Percentiles rank a stretch among this genome's conserved stretches.
These are phyloP conservation scores for Drosophila sechellia DNA, from an alignment of 1,140 invertebrate genomes.

Conservation along the genomic window DNA sequence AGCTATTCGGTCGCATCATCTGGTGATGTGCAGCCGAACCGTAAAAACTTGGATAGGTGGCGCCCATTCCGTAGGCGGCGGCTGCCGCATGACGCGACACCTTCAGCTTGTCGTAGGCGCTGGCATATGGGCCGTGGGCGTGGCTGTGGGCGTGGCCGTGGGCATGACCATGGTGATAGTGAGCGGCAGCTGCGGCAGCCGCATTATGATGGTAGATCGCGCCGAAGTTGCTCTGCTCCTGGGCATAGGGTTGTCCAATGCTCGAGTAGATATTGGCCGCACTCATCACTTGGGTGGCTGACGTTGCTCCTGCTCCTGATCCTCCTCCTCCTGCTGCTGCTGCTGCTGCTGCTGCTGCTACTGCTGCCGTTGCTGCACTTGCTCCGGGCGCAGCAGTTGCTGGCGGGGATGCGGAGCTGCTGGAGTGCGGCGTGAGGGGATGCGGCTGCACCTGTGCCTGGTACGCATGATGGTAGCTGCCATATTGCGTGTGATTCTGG, in stretches of 20 bases:
- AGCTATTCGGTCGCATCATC: slow-evolving; percentile 81
- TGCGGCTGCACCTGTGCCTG: slow-evolving; percentile 54
- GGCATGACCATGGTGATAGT: slow-evolving; percentile 61
- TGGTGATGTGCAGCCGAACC: slow-evolving; percentile 76
- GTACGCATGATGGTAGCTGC: slow-evolving; percentile 55
- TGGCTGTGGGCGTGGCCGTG: slow-evolving; percentile 63
- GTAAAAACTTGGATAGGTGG: slow-evolving; percentile 79
- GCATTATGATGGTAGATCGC: slow-evolving; percentile 85
- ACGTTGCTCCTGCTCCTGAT: slow-evolving; percentile 4
- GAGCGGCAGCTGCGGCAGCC: slow-evolving; percentile 45
- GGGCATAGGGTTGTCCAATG: slow-evolving; percentile 84
- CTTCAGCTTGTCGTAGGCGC: slow-evolving; percentile 83
- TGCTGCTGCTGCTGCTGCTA: slow-evolving; percentile 6
- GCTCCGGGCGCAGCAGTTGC: slow-evolving; percentile 8
- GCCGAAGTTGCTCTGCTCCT: slow-evolving; percentile 85
- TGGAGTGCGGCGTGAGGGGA: slow-evolving; percentile 61
- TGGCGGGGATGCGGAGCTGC: slow-evolving; percentile 55
- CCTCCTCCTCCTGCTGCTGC: slow-evolving; percentile 18
- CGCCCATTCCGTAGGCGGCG: slow-evolving; percentile 68
- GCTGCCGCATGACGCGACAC: slow-evolving; percentile 69
- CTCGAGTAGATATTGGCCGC: slow-evolving; percentile 75
- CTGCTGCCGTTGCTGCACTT: slow-evolving; percentile 4
- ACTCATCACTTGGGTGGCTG: slow-evolving; percentile 55
- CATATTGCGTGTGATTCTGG: slow-evolving; percentile 35
- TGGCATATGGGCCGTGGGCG: slow-evolving; percentile 63